A percentile compares a stretch with the other conserved stretches of the same genome.
phyloP scores from a whole-genome alignment of 2,888 invertebrate genomes.

The Lamellibrachia satsuma region DNA sequence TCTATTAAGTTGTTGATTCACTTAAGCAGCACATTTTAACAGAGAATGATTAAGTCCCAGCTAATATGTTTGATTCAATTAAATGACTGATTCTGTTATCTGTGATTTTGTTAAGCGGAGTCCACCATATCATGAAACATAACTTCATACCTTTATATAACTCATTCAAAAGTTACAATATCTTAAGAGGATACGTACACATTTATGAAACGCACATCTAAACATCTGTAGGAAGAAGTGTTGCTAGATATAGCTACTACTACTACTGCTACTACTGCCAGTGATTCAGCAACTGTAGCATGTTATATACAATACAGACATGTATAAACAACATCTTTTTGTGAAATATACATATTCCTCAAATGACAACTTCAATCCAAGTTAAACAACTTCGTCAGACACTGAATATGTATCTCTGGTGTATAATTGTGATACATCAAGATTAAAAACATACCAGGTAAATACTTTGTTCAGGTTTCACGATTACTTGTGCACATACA shows the following conservation, averaged over 20 bases:
- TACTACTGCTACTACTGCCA: background rate
- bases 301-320: background rate
- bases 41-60: no score
- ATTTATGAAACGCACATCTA: background rate
- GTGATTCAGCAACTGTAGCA: background rate
- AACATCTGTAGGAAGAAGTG: background rate
- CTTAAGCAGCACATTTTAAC: no score
- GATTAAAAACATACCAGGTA: background rate
- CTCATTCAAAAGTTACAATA: constrained; percentile 6
- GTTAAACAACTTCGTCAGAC: background rate
- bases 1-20: no score
- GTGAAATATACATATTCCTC: background rate
- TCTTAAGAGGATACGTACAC: background rate
- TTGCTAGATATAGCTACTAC: background rate
- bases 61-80: no score
- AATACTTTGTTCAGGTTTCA: background rate
- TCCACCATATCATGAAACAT: background rate
- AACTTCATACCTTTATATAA: background rate
- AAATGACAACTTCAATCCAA: background rate
- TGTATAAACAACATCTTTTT: background rate
- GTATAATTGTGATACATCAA: background rate
- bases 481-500: background rate
- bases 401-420: background rate
- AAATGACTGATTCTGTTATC: no score
- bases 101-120: no score